These are phyloP conservation scores for Vultur gryphus DNA, from an alignment of 2,797 vertebrate species.

Conservation along the genomic window DNA sequence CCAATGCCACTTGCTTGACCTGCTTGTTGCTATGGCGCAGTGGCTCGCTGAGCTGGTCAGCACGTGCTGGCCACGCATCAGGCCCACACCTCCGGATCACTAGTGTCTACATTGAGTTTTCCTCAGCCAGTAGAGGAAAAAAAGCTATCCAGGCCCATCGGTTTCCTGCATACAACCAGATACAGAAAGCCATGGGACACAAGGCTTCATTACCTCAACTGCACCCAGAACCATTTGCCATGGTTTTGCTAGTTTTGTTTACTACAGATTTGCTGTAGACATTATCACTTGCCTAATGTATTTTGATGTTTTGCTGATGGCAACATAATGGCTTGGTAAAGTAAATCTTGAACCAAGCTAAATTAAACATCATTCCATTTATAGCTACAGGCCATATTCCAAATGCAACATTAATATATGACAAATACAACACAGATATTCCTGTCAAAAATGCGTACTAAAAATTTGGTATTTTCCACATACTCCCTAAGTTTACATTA, in stretches of 20 bases:
- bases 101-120: accelerated
- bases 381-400: background rate
- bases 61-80: accelerated
- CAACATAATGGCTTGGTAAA: background rate
- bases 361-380: background rate
- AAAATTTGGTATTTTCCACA: background rate
- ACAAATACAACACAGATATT: background rate
- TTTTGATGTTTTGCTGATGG: background rate
- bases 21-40: accelerated
- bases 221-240: background rate
- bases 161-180: background rate
- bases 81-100: accelerated
- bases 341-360: background rate
- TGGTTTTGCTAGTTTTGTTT: background rate
- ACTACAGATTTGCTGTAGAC: background rate
- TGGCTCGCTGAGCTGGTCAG: background rate
- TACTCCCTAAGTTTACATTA: background rate
- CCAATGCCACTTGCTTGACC: background rate
- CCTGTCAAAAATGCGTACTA: background rate
- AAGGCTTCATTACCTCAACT: background rate
- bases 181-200: accelerated
- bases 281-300: background rate
- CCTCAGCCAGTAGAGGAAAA: background rate
- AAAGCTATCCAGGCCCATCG: accelerated
- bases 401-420: background rate